Conservation (phyloP, 2,888 invertebrate species). For the Nephrotoma guestfalica region DNA sequence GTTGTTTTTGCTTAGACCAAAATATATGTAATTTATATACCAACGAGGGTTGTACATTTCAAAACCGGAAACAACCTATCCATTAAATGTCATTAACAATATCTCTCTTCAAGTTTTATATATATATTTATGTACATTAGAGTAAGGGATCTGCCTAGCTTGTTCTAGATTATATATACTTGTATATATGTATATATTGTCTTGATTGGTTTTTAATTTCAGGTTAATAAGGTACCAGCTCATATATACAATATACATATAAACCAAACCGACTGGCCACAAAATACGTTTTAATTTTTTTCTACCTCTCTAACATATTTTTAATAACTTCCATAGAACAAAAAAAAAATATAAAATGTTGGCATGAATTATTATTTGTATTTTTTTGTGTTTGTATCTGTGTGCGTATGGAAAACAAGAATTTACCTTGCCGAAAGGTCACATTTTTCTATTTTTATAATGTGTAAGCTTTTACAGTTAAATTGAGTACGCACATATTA, state of each 20-base stretch:
- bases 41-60: neutral
- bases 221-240: neutral
- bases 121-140: neutral
- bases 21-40: neutral
- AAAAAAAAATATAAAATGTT: neutral
- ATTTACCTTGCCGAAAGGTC: neutral
- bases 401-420: neutral
- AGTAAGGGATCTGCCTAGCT: neutral
- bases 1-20: neutral
- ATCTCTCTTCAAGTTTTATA: neutral
- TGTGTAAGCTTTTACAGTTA: neutral
- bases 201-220: neutral
- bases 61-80: neutral
- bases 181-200: neutral
- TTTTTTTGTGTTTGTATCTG: neutral
- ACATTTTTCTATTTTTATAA: neutral
- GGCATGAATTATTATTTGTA: neutral
- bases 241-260: neutral
- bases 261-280: neutral
- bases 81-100: neutral
- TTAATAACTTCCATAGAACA: neutral
- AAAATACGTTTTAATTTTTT: neutral
- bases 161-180: neutral
- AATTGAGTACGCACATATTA: neutral
- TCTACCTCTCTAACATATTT: neutral